These are phyloP conservation scores for Eilema caniola DNA, from an alignment of 2,888 invertebrate genomes.

Conservation along the genomic window DNA sequence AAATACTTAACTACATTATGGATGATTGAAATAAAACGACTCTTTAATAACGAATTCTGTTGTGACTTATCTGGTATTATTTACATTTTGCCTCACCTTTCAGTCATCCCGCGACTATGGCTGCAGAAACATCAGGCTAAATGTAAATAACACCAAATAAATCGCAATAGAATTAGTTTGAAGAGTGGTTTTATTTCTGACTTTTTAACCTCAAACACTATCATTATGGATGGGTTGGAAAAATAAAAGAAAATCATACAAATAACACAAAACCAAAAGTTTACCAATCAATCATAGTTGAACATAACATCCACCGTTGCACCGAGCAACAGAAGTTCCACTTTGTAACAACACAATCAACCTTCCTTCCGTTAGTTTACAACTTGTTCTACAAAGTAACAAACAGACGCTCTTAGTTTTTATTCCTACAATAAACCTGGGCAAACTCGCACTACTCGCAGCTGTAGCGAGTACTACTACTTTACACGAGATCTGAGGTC, in stretches of 20 bases:
- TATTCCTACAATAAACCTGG: neutral
- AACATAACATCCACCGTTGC: neutral
- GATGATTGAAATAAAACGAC: too few species aligned
- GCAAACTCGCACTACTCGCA: neutral
- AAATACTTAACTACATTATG: too few species aligned
- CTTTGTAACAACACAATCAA: slow-evolving; percentile 7
- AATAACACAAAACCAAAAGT: neutral
- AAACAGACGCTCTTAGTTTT: neutral
- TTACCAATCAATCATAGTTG: slow-evolving; percentile 4
- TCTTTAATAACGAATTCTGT: too few species aligned
- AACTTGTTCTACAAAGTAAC: neutral
- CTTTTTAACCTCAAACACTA: too few species aligned
- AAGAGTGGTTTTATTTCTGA: too few species aligned
- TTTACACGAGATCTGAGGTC: neutral
- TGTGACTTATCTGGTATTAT: too few species aligned
- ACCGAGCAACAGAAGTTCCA: neutral
- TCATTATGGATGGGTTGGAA: too few species aligned
- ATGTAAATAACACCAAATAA: too few species aligned
- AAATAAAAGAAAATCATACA: neutral
- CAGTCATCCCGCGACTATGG: too few species aligned
- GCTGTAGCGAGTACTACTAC: neutral
- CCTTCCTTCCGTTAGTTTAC: slow-evolving; percentile 1
- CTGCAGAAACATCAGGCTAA: too few species aligned
- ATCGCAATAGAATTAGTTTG: too few species aligned
- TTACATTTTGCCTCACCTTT: too few species aligned